Base-by-base conservation (phyloP, 2,113 vertebrate species). In the Zapornia atra region DNA sequence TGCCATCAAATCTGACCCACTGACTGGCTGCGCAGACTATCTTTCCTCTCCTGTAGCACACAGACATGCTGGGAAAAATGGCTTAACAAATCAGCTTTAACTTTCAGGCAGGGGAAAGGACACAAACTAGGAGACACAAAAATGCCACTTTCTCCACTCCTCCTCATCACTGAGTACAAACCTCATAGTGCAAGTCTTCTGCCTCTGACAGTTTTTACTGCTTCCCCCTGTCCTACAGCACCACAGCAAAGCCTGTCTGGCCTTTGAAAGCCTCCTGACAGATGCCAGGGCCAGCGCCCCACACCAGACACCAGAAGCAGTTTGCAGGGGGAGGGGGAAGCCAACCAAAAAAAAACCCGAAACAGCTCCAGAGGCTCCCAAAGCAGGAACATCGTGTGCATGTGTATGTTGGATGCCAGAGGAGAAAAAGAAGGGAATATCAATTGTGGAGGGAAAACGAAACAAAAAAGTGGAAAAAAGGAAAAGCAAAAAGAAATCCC, bases 241-340 rank as follows among this genome's bases (percentile, higher is more conserved):
- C 54, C 0, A 1, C 6, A 6, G 79, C 79, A 77, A 69, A 92
- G 91, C 68, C 87, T 89, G 68, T 44, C 54, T 3, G 3, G 66
- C n/a, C 72, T 93, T 91, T 57, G 86, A 88, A 96, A 95, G 53
- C 50, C 84, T 86, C 86, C 70, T 80, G 82, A 90, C 77, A 84
- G 73, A 78, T 81, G 82, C 73, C 0, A 5, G 88, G 92, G 90
- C 48, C 42, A 76, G 59, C 0, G 0, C 22, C 6, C 42, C 1
- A 2, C 3, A 36, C 69, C 83, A 94, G 61, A 95, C 76, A 93
- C 50, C 73, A 93, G 61, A 89, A 93, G 28, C 13, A 12, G 50
- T 79, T 79, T 85, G 66, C 40, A 46, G 72, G 17, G 19, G 1
- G 3, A 2, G 21, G 12, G 50, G 50, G 24, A 12, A 51, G 24